phyloP scores from a whole-genome alignment of 2,113 vertebrate genomes.

The Zosterops hypoxanthus region DNA sequence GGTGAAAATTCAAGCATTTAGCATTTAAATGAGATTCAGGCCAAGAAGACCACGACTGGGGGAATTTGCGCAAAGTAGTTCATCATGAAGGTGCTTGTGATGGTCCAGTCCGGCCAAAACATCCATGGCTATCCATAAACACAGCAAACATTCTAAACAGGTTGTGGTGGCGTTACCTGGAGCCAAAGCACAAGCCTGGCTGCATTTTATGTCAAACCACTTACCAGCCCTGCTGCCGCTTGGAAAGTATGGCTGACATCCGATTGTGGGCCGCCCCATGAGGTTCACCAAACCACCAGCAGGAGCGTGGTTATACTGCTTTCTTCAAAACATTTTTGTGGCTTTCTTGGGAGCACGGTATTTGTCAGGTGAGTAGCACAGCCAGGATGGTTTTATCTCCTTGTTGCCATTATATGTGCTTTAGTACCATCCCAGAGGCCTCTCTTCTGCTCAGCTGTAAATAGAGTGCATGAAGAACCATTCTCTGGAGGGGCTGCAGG shows the following conservation, averaged over 20 bases:
- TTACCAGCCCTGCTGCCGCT: not conserved
- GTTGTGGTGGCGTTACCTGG: constrained; percentile 52
- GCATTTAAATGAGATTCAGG: not conserved
- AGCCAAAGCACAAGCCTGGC: constrained; percentile 44
- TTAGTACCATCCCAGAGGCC: not conserved
- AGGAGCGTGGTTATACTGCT: constrained; percentile 12
- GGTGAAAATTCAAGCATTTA: not conserved
- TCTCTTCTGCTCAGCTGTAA: not conserved
- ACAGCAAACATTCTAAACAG: constrained; percentile 17
- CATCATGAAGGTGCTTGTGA: not conserved
- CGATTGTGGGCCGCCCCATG: not conserved
- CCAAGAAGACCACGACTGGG: not conserved
- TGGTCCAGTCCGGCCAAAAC: not conserved
- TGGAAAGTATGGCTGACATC: constrained; percentile 54
- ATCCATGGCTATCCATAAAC: not conserved
- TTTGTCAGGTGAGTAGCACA: constrained; percentile 32
- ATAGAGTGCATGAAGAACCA: not conserved
- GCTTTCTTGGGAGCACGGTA: not conserved
- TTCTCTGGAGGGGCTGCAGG: not conserved
- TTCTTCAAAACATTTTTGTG: constrained; percentile 55
- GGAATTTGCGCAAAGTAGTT: not conserved
- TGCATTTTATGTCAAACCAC: constrained; percentile 26
- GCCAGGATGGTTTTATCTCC: not conserved
- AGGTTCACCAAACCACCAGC: constrained; percentile 56
- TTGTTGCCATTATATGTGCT: not conserved